phyloP scores from a whole-genome alignment of 2,797 vertebrate genomes.

The Chrysolophus pictus region DNA sequence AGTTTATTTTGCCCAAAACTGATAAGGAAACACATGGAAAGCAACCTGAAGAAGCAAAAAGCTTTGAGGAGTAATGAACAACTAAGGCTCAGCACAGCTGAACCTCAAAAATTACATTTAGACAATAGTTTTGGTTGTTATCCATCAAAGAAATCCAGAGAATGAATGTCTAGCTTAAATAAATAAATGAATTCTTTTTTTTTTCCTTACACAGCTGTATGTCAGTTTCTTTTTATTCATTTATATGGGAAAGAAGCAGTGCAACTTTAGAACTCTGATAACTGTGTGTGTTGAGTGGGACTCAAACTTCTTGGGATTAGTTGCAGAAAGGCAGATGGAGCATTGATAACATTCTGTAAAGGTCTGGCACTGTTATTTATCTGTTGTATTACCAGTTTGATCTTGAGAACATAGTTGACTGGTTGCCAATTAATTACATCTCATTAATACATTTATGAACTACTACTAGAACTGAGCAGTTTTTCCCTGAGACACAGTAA shows the following conservation, averaged over 20 bases:
- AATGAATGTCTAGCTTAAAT: neutral
- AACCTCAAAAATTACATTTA: neutral
- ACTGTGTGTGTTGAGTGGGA: rapidly evolving
- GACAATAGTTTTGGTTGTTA: neutral
- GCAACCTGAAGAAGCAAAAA: neutral
- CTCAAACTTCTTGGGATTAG: neutral
- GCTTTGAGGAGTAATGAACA: neutral
- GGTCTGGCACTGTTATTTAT: neutral
- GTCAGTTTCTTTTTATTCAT: neutral
- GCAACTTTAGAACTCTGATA: neutral
- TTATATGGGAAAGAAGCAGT: neutral
- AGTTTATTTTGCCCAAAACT: too few species aligned
- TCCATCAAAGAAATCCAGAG: neutral
- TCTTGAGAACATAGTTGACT: neutral
- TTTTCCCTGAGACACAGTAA: neutral
- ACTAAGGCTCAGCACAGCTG: neutral
- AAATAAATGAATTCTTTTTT: neutral
- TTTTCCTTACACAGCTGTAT: neutral
- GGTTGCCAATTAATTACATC: neutral
- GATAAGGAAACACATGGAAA: too few species aligned
- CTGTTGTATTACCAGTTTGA: neutral
- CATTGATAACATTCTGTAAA: neutral
- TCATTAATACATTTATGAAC: neutral
- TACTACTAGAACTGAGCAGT: neutral
- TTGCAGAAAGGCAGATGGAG: neutral